Percentiles rank a stretch among this genome's conserved stretches.
phyloP scores from a whole-genome alignment of 2,113 vertebrate genomes.

The Lota lota region DNA sequence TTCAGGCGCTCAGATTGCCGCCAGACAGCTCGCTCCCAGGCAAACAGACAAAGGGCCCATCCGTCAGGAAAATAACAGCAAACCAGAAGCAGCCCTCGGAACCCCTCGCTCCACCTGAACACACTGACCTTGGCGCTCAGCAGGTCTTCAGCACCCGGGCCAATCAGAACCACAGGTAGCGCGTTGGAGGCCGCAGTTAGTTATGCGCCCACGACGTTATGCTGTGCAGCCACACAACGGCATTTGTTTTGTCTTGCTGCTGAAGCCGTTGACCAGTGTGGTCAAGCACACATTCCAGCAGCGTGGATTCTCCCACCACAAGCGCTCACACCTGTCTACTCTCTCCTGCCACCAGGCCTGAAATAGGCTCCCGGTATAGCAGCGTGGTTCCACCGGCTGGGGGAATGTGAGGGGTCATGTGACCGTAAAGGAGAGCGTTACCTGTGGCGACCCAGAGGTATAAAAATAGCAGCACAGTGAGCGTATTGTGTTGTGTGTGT shows the following conservation, averaged over 20 bases:
- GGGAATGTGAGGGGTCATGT: not conserved
- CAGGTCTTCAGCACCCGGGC: constrained; percentile 3
- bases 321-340: constrained; percentile 58
- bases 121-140: constrained; percentile 42
- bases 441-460: too few relatives aligned
- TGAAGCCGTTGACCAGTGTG: too few relatives aligned
- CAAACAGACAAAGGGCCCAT: constrained; percentile 31
- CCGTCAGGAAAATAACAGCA: constrained; percentile 33
- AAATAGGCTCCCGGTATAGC: constrained; percentile 60
- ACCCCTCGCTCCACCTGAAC: constrained; percentile 11
- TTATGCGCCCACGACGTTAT: not conserved
- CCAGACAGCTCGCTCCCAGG: constrained; percentile 30
- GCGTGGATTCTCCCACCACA: constrained; percentile 9
- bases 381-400: constrained; percentile 36
- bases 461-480: not conserved
- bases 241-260: constrained; percentile 3
- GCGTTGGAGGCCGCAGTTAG: too few relatives aligned
- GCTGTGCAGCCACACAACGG: constrained; percentile 8
- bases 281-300: constrained; percentile 19
- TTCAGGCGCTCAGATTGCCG: constrained; percentile 24
- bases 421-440: too few relatives aligned
- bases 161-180: too few relatives aligned
- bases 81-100: not conserved
- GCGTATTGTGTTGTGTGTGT: not conserved
- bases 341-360: constrained; percentile 41